Base-by-base conservation (phyloP, 2,797 vertebrate species). In the Dicrostonyx torquatus region DNA sequence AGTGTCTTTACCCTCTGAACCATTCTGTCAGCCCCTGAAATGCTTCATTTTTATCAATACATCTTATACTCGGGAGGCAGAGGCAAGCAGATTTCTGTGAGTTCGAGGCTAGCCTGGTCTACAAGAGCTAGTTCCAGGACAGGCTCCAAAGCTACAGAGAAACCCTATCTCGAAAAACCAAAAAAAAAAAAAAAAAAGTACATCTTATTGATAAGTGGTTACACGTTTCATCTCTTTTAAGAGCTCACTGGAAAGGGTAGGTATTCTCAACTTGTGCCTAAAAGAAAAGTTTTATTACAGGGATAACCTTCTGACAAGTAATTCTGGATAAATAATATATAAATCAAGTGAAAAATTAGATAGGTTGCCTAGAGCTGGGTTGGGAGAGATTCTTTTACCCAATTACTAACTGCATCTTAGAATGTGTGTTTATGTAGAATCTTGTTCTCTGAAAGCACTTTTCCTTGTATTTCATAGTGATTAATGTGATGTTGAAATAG, bases 361-460 rank as follows among this genome's bases (percentile, higher is more conserved):
- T 60, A 45, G 55, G 20, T 45, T 88, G 20, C 55, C 53, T 43
- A 48, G 40, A 75, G 55, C 24, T 58, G 10, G 37, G 9, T 34
- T 76, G 40, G 43, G 31, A 26, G 55, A 7, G n/a, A 58, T 89
- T 86, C 43, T 62, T 87, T 94, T 95, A 93, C 85, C 15, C 70
- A 22, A 31, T 89, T 91, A 68, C n/a, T 80, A 76, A 40, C n/a
- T 94, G 26, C 14, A 80, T 80, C 60, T 93, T 95, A 60, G 64
- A 94, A 83, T 94, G 75, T 60, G 17, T 85, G 78, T 58, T 83
- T 93, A 79, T 15, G 62, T 29, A 73, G 43, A 87, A 75, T 91
- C 34, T 89, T 91, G 50, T 80, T 92, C 53, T 94, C 79, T 73
- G 17, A 82, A 96, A 87, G 31, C n/a, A 91, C 89, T 92, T 86